Evolutionary conservation across 2,888 invertebrate species (phyloP), one percentile per base, ranked within the genome.

Genomic region (Clitarchus hookeri): DNA sequence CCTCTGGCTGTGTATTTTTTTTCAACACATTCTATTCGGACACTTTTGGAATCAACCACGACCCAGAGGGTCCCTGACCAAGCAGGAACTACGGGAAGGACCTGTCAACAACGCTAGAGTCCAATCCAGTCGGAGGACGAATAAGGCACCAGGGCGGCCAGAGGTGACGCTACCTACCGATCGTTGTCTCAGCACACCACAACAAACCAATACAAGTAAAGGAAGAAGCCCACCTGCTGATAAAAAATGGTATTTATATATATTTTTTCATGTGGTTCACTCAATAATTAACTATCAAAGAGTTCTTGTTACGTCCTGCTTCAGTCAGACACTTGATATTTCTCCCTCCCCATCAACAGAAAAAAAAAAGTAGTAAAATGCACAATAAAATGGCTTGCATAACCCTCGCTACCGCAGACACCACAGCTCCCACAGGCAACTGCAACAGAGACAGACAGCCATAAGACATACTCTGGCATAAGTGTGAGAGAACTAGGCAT

Each of bases 61-160:
- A 65, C 65, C 65, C 65, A 65, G 8, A 3, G 48, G 65, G 65
- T 65, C 65, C 23, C 65, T 23, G 65, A 65, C 65, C 23, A 19
- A 65, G 65, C 65, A 6, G 23, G 65, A 65, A n/a, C 65, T n/a
- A n/a, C n/a, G 23, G 65, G 65, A 53, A 65, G 65, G 65, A 65
- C 65, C 65, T 65, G 65, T 23, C n/a, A 19, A 16, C 65, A 19
- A 65, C n/a, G n/a, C 65, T 65, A n/a, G 48, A 48, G 65, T 65
- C 65, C 65, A n/a, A 65, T 65, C n/a, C 65, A n/a, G 65, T 65
- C 65, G 19, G 65, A 65, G 83, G 87, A 86, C 78, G 78, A 86
- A 86, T 88, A 88, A 88, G 88, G 88, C 88, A 88, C 88, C 88
- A 87, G 88, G 85, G 65, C 84, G 82, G 87, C 86, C 87, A 88